Conservation (phyloP, 2,888 invertebrate species). For the Hypolimnas misippus region DNA sequence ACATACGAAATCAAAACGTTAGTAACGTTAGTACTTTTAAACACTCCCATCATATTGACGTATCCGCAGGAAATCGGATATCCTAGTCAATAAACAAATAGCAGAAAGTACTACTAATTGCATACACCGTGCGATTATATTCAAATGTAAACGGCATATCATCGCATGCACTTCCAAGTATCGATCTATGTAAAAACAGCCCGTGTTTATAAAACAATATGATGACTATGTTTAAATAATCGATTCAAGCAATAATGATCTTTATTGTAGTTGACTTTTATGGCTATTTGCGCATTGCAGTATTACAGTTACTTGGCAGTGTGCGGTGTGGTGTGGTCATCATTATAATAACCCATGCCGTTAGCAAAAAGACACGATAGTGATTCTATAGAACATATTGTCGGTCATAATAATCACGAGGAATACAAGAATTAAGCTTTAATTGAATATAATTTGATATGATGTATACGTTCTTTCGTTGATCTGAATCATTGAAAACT, state of each 20-base stretch:
- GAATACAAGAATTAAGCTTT: background rate
- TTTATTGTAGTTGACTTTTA: constrained; percentile 18
- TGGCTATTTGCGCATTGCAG: constrained; percentile 11
- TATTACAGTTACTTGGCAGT: constrained; percentile 23
- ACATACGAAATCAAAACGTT: too few relatives aligned
- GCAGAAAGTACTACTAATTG: constrained; percentile 21
- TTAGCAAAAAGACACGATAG: constrained; percentile 23
- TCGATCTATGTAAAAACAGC: constrained; percentile 33
- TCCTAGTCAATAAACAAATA: constrained; percentile 31
- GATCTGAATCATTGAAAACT: too few relatives aligned
- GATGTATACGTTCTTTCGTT: background rate
- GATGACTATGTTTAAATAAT: constrained; percentile 30
- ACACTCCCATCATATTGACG: constrained; percentile 18
- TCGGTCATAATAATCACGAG: background rate
- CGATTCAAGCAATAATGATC: constrained; percentile 21
- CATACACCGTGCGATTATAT: constrained; percentile 20
- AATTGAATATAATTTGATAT: background rate
- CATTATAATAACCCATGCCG: constrained; percentile 33
- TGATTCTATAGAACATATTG: constrained; percentile 9
- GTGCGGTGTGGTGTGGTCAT: constrained; percentile 17
- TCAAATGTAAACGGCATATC: constrained; percentile 25
- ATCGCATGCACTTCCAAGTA: constrained; percentile 30
- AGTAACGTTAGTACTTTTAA: constrained; percentile 1
- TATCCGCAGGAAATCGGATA: constrained; percentile 41
- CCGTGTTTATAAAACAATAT: constrained; percentile 32